Conservation (phyloP, 2,888 invertebrate species). For the Morpho helenor region DNA sequence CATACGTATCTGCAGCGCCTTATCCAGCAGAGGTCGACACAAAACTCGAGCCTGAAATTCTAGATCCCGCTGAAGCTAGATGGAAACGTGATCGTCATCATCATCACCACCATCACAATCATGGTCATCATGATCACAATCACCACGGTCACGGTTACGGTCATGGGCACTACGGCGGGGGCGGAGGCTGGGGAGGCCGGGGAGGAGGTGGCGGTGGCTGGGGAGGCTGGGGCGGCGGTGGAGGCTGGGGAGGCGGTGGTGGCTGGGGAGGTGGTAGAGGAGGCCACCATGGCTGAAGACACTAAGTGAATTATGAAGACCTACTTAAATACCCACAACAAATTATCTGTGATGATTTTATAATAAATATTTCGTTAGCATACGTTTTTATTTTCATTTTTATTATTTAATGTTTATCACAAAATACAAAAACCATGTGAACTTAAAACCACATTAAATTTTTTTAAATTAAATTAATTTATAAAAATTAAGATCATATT, state of each 20-base stretch:
- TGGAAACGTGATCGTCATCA: not conserved
- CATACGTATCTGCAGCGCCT: not conserved
- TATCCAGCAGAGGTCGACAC: not conserved
- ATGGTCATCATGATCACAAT: too few species aligned
- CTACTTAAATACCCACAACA: not conserved
- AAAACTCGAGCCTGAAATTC: not conserved
- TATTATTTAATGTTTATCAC: too few species aligned
- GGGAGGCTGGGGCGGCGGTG: constrained; percentile 19
- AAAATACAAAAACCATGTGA: too few species aligned
- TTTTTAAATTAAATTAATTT: too few species aligned
- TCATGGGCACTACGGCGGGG: not conserved
- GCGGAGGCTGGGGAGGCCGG: constrained; percentile 13
- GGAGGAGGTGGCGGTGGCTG: constrained; percentile 15
- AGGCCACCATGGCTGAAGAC: constrained; percentile 21
- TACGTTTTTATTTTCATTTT: not conserved
- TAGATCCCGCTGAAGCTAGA: constrained; percentile 1
- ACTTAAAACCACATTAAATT: too few species aligned
- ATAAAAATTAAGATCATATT: too few species aligned
- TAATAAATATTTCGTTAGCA: constrained; percentile 5
- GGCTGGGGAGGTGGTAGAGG: constrained; percentile 21
- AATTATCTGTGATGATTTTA: constrained; percentile 7
- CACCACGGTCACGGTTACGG: too few species aligned
- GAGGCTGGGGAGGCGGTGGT: constrained; percentile 12
- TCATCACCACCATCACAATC: too few species aligned
- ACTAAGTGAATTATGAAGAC: not conserved